A percentile compares a stretch with the other conserved stretches of the same genome.
Evolutionary conservation across 1,140 invertebrate genomes (phyloP).

Genomic region (Diachasma alloeum): DNA sequence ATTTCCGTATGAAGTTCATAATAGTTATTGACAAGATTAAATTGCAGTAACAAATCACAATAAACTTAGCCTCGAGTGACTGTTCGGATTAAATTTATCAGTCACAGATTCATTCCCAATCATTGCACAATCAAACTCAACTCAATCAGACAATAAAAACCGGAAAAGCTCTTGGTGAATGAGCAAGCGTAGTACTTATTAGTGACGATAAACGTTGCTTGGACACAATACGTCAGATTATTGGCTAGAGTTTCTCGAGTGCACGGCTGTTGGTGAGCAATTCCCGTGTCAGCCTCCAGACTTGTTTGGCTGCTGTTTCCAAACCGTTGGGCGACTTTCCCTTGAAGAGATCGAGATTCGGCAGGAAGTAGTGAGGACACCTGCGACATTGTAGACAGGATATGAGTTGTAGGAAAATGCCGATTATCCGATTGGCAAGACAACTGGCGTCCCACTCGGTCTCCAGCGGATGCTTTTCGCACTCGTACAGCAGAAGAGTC

Average conservation of each 20-base stretch:
- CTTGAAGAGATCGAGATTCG: slow-evolving; percentile 87
- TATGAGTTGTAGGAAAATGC: slow-evolving; percentile 94
- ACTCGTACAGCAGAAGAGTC: slow-evolving; percentile 90
- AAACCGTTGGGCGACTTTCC: slow-evolving; percentile 86
- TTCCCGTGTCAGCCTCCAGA: slow-evolving; percentile 89
- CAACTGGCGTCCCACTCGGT: slow-evolving; percentile 92
- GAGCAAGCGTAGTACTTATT: neutral
- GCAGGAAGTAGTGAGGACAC: slow-evolving; percentile 92
- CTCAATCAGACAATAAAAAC: neutral
- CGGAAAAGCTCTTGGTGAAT: neutral
- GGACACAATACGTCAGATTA: neutral
- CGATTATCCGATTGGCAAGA: slow-evolving; percentile 90
- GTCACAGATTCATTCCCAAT: neutral
- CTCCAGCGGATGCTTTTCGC: slow-evolving; percentile 93
- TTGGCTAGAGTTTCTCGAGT: slow-evolving; percentile 81
- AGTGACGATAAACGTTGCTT: neutral
- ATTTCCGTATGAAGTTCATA: neutral
- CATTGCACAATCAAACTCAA: neutral
- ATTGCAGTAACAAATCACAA: slow-evolving; percentile 29
- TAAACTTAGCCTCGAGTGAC: neutral
- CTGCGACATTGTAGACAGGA: slow-evolving; percentile 92
- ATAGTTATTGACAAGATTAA: neutral
- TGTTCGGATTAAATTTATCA: neutral
- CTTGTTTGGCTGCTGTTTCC: slow-evolving; percentile 90
- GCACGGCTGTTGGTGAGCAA: slow-evolving; percentile 88